These are phyloP conservation scores for Rhea americana DNA, from an alignment of 2,113 vertebrate species.

Conservation along the genomic window DNA sequence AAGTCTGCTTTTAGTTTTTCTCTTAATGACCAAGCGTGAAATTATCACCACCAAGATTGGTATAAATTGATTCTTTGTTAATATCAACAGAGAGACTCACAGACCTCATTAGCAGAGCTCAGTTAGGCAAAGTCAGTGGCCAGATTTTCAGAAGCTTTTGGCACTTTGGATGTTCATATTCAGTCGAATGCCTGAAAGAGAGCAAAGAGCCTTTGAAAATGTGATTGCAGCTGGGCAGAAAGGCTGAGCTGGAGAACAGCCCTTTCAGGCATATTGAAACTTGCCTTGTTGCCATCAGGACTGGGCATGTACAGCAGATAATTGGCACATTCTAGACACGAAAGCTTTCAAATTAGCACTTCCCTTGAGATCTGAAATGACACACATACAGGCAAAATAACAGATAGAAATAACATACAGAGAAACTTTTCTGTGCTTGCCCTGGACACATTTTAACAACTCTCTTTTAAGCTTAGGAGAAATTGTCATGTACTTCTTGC, in stretches of 20 bases:
- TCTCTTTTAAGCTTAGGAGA: neutral
- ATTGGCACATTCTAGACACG: neutral
- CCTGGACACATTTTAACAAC: neutral
- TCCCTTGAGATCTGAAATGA: neutral
- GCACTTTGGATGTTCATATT: neutral
- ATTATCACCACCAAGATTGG: neutral
- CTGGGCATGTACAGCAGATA: neutral
- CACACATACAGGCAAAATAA: rapidly evolving
- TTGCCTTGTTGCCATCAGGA: neutral
- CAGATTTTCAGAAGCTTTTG: neutral
- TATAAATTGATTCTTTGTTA: rapidly evolving
- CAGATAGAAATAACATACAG: neutral
- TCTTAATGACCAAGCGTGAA: neutral
- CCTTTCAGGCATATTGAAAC: neutral
- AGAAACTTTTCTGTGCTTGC: neutral
- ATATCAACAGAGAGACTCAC: rapidly evolving
- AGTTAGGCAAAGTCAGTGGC: neutral
- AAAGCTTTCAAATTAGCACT: neutral
- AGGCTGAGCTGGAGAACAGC: neutral
- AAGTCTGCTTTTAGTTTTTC: neutral
- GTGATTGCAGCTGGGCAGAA: neutral
- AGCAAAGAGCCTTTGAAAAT: neutral
- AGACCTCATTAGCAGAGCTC: neutral
- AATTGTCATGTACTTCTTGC: neutral
- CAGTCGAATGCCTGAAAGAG: neutral